Evolutionary conservation across 1,140 invertebrate genomes (phyloP), one percentile per base, ranked within the genome.

Genomic region (Dendrolimus kikuchii): DNA sequence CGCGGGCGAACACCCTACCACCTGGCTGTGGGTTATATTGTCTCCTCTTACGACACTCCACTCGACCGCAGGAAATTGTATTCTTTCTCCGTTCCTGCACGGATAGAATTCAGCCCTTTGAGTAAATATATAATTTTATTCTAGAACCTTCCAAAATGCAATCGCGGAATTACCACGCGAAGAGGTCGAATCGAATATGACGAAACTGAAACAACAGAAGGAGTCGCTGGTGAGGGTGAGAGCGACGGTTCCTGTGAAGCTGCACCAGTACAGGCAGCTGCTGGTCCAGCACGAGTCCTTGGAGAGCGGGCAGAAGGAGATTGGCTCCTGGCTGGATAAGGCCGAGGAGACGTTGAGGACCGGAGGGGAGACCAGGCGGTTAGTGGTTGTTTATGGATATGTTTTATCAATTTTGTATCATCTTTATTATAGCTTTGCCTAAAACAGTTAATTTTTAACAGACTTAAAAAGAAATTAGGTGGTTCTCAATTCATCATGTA

Each of bases 181-280:
- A 41, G 95, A 97, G 70, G 95, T 98, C 4, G 95, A 97, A 59
- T 90, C 90, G 48, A 96, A 97, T 91, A 95, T 98, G 93, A 91
- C 92, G 42, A 93, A 93, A 2, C 79, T 99, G 37, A 98, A 98
- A 76, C 94, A 93, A 67, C 94, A 97, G 67, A 96, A 96, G 81
- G 96, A 98, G 81, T 90, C 92, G 3, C 84, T 98, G 10, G 93
- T 98, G 0, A 91, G 90, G 68, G 92, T 97, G 5, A 89, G 95
- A 46, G 95, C 95, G 5, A 89, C 92, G 52, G 92, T 96, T 48
- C 94, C 95, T 0, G 90, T 92, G 54, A 93, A 95, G 59, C 81
- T 96, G 49, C 93, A 96, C 70, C 85, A 94, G 7, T 93, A 93
- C 73, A 91, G 95, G 64, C 95, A 97, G 74, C 77, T 98, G 6